Base-by-base conservation (phyloP, 2,113 vertebrate species). In the Pimephales promelas region DNA sequence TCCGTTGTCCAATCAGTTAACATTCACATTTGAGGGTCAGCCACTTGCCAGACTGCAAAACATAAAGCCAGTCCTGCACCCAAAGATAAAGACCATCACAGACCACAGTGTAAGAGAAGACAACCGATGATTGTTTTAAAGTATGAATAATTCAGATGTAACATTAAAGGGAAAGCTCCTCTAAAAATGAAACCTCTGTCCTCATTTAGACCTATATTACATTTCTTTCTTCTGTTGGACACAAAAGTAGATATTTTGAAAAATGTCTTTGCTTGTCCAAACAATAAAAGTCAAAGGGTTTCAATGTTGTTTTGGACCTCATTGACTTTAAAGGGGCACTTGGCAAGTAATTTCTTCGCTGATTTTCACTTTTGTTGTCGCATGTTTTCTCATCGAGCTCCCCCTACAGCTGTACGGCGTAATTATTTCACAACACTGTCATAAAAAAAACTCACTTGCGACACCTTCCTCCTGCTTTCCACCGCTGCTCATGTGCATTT, bases 1-100 rank as follows among this genome's bases (percentile, higher is more conserved):
- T 82, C 62, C 62, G 9, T 74, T 95, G 62, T 11, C 5, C 24
- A 95, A 93, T 81, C 90, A 92, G 78, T 71, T 95, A 40, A 82
- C 4, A 10, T 94, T 93, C 84, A 84, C 61, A 13, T 94, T 94
- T 89, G 83, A 91, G 0, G 92, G 92, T 47, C 43, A 89, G 0
- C 89, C 89, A 1, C 86, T 74, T 9, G 0, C 0, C 2, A 31
- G 0, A 45, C 0, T 13, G 0, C 8, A 20, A 14, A 56, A 79
- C 4, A 91, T 93, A 11, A 88, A 9, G 0, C 91, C 92, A 6
- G 84, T 90, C 68, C 90, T 95, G 1, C n/a, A 82, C 9, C 83
- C 71, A 8, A 80, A 56, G 40, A 84, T 89, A 52, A 73, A 84
- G 72, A 90, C 54, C 8, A 88, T 80, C 45, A 66, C 78, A 3